Evolutionary conservation across 2,888 invertebrate genomes (phyloP), one percentile per base, ranked within the genome.

Genomic region (Elysia crispata): DNA sequence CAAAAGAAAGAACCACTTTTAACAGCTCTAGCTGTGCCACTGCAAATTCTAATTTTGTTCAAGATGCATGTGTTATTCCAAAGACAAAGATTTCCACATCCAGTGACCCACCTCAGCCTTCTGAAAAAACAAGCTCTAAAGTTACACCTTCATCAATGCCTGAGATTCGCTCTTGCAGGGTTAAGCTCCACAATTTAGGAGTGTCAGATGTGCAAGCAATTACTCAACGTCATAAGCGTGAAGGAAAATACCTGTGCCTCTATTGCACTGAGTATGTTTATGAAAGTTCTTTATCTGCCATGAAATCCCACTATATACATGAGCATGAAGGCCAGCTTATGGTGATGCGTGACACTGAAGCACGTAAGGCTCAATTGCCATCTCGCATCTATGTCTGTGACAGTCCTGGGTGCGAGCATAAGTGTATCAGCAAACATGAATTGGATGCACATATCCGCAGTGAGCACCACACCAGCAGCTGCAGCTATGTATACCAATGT

Each of bases 341-440:
- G 41, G 81, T 86, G 28, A 85, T 84, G 72, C 76, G 87, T 15
- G 88, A 88, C 75, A 86, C 86, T 74, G 81, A 85, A 0, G 86
- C 86, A 1, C 76, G 83, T 62, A 85, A 84, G 41, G 75, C 82
- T 0, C 76, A 84, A 20, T 83, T 82, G 49, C 81, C 85, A 0
- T 86, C 86, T 1, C 83, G 85, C 5, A 81, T 85, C 15, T 87
- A 85, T 77, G 86, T 87, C 82, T 89, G 89, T 83, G 82, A 82
- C 11, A 81, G 83, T 11, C 69, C 81, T 13, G 30, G 62, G 3
- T 88, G 88, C 81, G 81, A 83, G 18, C 85, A 80, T 28, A 66
- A 5, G n/a, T 80, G 64, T 31, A 54, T 76, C 6, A 75, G 50
- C 41, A 57, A 76, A 6, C 23, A 69, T 28, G 80, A 80, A 41